phyloP scores from a whole-genome alignment of 2,888 invertebrate species.

The Apantesis nais region DNA sequence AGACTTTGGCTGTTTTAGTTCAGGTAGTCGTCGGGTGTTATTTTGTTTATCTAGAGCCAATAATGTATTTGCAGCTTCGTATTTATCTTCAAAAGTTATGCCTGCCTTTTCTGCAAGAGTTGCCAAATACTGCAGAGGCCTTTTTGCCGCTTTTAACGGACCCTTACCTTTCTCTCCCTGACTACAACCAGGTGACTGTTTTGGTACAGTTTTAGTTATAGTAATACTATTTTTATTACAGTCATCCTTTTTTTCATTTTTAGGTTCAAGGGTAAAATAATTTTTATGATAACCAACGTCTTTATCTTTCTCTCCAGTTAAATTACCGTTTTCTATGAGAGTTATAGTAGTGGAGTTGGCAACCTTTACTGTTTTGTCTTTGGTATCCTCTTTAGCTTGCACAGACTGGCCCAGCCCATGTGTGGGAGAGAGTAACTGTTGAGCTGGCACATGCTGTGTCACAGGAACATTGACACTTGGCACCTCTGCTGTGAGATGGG shows the following conservation, averaged over 20 bases:
- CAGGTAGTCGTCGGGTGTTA: constrained; percentile 73
- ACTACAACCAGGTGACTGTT: constrained; percentile 66
- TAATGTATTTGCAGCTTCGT: constrained; percentile 88
- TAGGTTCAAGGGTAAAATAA: constrained; percentile 77
- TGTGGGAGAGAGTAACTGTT: constrained; percentile 70
- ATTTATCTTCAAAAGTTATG: constrained; percentile 90
- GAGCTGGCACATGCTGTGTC: constrained; percentile 76
- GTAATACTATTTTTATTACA: constrained; percentile 82
- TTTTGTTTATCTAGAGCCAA: constrained; percentile 88
- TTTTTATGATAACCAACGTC: constrained; percentile 74
- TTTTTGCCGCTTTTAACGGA: constrained; percentile 65
- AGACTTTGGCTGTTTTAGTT: constrained; percentile 72
- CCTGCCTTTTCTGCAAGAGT: constrained; percentile 91
- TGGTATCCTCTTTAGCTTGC: constrained; percentile 71
- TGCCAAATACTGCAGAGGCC: constrained; percentile 88
- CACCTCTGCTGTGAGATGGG: constrained; percentile 54
- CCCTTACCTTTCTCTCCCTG: constrained; percentile 69
- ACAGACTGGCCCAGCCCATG: constrained; percentile 60
- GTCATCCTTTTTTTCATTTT: constrained; percentile 80
- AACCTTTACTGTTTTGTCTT: constrained; percentile 78
- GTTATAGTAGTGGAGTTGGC: constrained; percentile 80
- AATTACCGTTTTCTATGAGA: constrained; percentile 71
- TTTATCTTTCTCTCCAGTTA: constrained; percentile 75
- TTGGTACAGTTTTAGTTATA: constrained; percentile 75
- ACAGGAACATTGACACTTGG: constrained; percentile 65